Base-by-base conservation (phyloP, 2,113 vertebrate genomes). In the Noturus placidus region DNA sequence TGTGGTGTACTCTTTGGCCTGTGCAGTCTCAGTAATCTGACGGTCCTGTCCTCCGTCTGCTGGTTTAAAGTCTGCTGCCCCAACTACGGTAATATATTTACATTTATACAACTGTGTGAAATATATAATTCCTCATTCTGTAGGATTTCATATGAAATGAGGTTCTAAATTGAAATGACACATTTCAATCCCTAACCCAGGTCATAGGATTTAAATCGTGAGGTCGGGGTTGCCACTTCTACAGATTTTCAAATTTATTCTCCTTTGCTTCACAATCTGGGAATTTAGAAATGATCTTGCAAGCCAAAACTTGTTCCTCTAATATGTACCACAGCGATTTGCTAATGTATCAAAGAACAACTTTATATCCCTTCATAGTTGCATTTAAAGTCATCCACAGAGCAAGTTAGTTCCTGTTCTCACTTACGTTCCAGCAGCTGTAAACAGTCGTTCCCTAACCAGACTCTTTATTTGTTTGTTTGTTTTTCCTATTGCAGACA, bases 41-140 rank as follows among this genome's bases (percentile, higher is more conserved):
- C 96, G 0, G 94, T 95, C 83, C 93, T 97, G 56, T 96, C 96
- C n/a, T 89, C 90, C 0, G 95, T 97, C 82, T 97, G 97, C 95
- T 97, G 97, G 94, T 93, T 97, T 46, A 97, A 97, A 92, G 95
- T 97, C 91, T 97, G 96, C 90, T 96, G 94, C 92, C 96, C 96
- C 30, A 93, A 95, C 88, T 96, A 96, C 0, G 96, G 96, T 97
- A 95, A 56, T 27, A n/a, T 2, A 76, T 35, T 27, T 30, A 33
- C 7, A 27, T 7, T 50, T 50, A 2, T 50, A n/a, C n/a, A n/a
- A n/a, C 72, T 50, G 38, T 50, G 35, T 74, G 69, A 42, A 42
- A 74, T 25, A 10, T 22, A 2, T 14, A 5, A 0, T 14, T 67
- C 27, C 9, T n/a, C 9, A 13, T 67, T 4, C 0, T 33, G 30